These are phyloP conservation scores for Siniperca chuatsi DNA, from an alignment of 2,113 vertebrate genomes.

Conservation along the genomic window DNA sequence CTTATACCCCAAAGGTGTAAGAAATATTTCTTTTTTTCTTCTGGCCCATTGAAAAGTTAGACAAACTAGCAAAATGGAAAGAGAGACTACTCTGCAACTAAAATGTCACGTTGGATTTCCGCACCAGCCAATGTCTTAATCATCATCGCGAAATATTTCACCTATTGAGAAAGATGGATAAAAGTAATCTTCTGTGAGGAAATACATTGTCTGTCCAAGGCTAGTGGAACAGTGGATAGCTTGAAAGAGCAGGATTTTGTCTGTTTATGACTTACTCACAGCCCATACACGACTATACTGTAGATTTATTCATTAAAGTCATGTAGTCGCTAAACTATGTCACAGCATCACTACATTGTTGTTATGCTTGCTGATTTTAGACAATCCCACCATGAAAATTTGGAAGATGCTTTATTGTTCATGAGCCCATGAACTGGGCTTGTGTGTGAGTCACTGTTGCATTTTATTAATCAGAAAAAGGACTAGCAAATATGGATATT, in stretches of 20 bases:
- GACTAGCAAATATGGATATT: background rate
- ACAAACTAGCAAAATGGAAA: background rate
- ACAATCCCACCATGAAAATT: background rate
- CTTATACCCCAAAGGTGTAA: background rate
- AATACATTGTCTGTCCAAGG: background rate
- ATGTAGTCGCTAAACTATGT: background rate
- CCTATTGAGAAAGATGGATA: background rate
- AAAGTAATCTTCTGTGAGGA: background rate
- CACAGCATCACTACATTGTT: background rate
- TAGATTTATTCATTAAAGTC: background rate
- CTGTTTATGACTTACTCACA: background rate
- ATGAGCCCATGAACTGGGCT: background rate
- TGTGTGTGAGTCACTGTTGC: background rate
- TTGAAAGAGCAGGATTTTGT: background rate
- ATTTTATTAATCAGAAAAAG: background rate
- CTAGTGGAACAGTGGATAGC: background rate
- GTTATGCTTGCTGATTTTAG: background rate
- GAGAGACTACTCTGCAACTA: background rate
- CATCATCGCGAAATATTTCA: background rate
- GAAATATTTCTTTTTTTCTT: conserved; percentile 3
- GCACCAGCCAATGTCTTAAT: background rate
- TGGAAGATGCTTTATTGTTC: background rate
- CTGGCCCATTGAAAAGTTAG: conserved; percentile 14
- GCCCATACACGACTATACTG: background rate
- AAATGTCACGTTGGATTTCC: background rate